Percentiles rank a stretch among this genome's conserved stretches.
phyloP scores from a whole-genome alignment of 1,140 invertebrate species.

The Leptinotarsa lineolata region DNA sequence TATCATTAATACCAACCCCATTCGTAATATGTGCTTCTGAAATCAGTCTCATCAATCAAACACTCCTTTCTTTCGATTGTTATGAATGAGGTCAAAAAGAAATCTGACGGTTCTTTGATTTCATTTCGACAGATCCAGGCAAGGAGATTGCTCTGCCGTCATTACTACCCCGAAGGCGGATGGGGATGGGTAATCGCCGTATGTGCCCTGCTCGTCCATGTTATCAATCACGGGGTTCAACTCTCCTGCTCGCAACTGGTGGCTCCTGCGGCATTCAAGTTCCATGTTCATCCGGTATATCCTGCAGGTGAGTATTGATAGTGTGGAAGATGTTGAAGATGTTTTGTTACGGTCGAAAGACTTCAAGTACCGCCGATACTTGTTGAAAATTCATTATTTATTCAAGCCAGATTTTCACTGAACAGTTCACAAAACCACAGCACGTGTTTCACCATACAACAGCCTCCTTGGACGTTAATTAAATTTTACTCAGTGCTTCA shows the following conservation, averaged over 20 bases:
- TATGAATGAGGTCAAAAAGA: conserved; percentile 3
- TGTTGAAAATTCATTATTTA: too few species aligned
- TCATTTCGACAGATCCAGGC: conserved; percentile 45
- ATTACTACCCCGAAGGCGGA: conserved; percentile 79
- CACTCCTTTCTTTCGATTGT: neutral
- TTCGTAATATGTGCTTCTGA: too few species aligned
- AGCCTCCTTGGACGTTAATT: too few species aligned
- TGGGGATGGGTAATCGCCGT: conserved; percentile 79
- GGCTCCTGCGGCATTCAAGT: conserved; percentile 59
- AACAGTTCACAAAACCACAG: too few species aligned
- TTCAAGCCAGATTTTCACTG: too few species aligned
- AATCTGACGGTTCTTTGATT: neutral
- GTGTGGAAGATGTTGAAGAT: neutral
- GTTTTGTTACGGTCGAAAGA: too few species aligned
- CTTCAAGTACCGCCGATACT: too few species aligned
- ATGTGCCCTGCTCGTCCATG: conserved; percentile 67
- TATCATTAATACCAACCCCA: too few species aligned
- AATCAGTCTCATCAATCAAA: too few species aligned
- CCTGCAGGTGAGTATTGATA: conserved; percentile 47
- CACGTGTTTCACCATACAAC: too few species aligned
- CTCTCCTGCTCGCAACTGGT: conserved; percentile 62
- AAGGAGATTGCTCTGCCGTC: conserved; percentile 56
- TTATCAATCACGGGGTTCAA: conserved; percentile 69
- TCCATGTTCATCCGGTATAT: conserved; percentile 51
- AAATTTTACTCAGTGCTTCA: too few species aligned